These are phyloP conservation scores for Triplophysa yarkandensis DNA, from an alignment of 2,797 vertebrate genomes.

Conservation along the genomic window DNA sequence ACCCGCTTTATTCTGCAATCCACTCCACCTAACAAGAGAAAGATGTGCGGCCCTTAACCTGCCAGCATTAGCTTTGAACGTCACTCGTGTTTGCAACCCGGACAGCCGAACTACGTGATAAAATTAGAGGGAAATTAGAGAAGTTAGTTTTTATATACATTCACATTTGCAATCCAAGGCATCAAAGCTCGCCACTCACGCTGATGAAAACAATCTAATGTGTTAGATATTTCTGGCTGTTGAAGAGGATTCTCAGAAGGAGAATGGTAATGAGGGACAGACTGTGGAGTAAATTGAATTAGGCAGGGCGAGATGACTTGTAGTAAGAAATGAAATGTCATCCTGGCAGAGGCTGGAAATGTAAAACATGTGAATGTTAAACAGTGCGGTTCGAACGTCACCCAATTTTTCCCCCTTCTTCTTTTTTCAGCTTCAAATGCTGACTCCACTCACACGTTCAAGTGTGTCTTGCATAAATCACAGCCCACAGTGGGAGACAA, in stretches of 20 bases:
- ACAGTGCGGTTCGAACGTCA: conserved; percentile 60
- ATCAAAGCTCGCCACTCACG: conserved; percentile 53
- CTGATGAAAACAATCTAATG: conserved; percentile 62
- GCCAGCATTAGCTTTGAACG: conserved; percentile 41
- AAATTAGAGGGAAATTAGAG: conserved; percentile 20
- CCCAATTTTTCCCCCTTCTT: conserved; percentile 48
- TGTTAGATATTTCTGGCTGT: conserved; percentile 34
- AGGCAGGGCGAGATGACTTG: conserved; percentile 71
- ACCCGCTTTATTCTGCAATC: conserved; percentile 37
- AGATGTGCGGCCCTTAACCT: conserved; percentile 58
- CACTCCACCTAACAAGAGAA: conserved; percentile 57
- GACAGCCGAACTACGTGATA: conserved; percentile 13
- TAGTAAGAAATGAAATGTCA: conserved; percentile 78
- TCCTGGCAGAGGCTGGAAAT: conserved; percentile 71
- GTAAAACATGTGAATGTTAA: conserved; percentile 77
- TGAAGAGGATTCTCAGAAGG: conserved; percentile 40
- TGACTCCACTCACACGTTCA: conserved; percentile 66
- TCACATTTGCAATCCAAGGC: conserved; percentile 37
- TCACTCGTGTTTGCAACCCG: neutral
- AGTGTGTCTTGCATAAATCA: conserved; percentile 75
- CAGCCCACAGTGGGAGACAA: conserved; percentile 63
- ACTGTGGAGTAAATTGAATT: conserved; percentile 77
- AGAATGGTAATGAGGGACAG: conserved; percentile 68
- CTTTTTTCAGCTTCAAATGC: conserved; percentile 54
- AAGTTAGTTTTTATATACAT: conserved; percentile 39